A percentile compares a stretch with the other conserved stretches of the same genome.
phyloP scores from a whole-genome alignment of 2,888 invertebrate species.

The Catocala sponsa region DNA sequence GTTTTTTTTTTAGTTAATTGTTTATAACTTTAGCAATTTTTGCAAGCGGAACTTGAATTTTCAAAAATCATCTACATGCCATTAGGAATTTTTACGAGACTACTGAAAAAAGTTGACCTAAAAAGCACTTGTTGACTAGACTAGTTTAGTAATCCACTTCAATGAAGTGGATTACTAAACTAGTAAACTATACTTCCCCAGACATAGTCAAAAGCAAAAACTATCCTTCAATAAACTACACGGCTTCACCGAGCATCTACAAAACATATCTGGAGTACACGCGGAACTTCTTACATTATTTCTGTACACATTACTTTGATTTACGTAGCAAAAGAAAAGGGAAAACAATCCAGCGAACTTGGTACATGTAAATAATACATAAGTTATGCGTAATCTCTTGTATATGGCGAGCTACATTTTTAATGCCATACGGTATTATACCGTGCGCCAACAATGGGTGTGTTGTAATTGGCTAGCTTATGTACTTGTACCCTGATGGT shows the following conservation, averaged over 20 bases:
- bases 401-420: slow-evolving; percentile 39
- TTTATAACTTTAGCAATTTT: too few relatives aligned
- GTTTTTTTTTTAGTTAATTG: too few relatives aligned
- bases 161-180: too few relatives aligned
- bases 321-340: slow-evolving; percentile 34
- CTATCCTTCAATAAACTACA: neutral
- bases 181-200: too few relatives aligned
- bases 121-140: too few relatives aligned
- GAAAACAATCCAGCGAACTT: slow-evolving; percentile 39
- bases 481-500: slow-evolving; percentile 18
- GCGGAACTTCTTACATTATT: slow-evolving; percentile 22
- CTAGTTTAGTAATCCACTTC: too few relatives aligned
- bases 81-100: too few relatives aligned
- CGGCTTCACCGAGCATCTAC: neutral
- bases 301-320: slow-evolving; percentile 43
- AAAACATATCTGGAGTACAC: neutral
- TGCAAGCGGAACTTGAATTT: too few relatives aligned
- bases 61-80: too few relatives aligned
- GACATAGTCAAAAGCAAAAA: too few relatives aligned
- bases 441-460: neutral
- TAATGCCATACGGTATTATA: slow-evolving; percentile 40
- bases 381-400: slow-evolving; percentile 44
- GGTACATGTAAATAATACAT: slow-evolving; percentile 43
- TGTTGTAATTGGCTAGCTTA: slow-evolving; percentile 20
- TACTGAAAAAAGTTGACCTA: too few relatives aligned